Base-by-base conservation (phyloP, 2,888 invertebrate genomes). In the Lomographa bimaculata region DNA sequence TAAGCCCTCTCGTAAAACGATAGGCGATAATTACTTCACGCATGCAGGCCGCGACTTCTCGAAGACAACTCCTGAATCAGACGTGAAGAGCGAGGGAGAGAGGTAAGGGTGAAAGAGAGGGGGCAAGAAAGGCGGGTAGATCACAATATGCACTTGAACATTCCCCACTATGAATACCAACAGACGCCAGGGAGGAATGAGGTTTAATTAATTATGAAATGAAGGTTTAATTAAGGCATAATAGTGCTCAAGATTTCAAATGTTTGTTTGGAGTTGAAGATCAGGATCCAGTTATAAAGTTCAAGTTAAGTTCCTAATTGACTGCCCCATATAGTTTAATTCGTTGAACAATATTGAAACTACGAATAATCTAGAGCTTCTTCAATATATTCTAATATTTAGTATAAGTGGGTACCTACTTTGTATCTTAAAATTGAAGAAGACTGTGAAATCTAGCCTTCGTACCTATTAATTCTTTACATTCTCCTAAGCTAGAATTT, bases 141-240 rank as follows among this genome's bases (percentile, higher is more conserved):
- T 76, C 82, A 90, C 84, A 90, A 90, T 91, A 90, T 90, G 90
- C 90, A 90, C 90, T 87, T 77, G 66, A 89, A 62, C 71, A 72
- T 65, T 69, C 79, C 78, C 73, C 66, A 75, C 81, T 75, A 80
- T 76, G 80, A 81, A 82, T 81, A 81, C 71, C 77, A 75, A 73
- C 66, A 70, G 59, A 61, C 38, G 45, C 58, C 83, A 80, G 84
- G 72, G 82, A 45, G 66, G 82, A 51, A 71, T 49, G 62, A 51
- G 61, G 63, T 56, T 71, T 76, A 66, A 72, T 75, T 74, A 74
- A 74, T 29, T 26, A 33, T 23, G 5, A 23, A 29, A 12, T 30
- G 7, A n/a, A 26, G 18, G 32, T 25, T 38, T 40, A 37, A 44
- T 53, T 44, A 42, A 44, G 35, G 14, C 10, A n/a, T 6, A 35